Evolutionary conservation across 1,140 invertebrate genomes (phyloP).

Genomic region (Drosophila bipectinata): DNA sequence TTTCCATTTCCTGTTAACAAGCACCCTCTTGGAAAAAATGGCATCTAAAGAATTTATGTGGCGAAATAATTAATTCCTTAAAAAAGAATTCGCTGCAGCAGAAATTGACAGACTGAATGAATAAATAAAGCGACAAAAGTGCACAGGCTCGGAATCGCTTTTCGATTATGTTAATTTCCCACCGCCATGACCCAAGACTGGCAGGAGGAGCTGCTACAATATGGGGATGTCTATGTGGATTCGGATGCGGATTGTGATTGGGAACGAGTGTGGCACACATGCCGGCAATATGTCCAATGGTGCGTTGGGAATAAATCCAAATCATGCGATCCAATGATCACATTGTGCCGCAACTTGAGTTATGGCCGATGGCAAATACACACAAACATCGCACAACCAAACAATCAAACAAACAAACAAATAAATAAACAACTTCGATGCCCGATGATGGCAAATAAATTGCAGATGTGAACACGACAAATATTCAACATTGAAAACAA

Average conservation of each 20-base stretch:
- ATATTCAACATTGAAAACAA: constrained; percentile 36
- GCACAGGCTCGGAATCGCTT: constrained; percentile 64
- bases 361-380: constrained; percentile 56
- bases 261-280: constrained; percentile 72
- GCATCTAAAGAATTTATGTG: constrained; percentile 66
- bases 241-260: constrained; percentile 26
- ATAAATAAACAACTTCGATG: constrained; percentile 57
- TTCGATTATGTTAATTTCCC: constrained; percentile 80
- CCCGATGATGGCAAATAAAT: constrained; percentile 65
- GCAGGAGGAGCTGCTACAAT: constrained; percentile 17
- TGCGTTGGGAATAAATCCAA: constrained; percentile 78
- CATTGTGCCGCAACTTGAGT: constrained; percentile 77
- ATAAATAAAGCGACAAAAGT: constrained; percentile 53
- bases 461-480: constrained; percentile 68
- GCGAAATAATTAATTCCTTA: constrained; percentile 81
- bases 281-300: constrained; percentile 80
- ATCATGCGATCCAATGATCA: constrained; percentile 82
- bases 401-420: constrained; percentile 28
- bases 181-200: constrained; percentile 32
- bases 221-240: constrained; percentile 43
- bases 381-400: constrained; percentile 2
- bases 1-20: constrained; percentile 23
- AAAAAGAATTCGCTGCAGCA: constrained; percentile 61
- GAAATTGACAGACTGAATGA: constrained; percentile 65
- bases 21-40: constrained; percentile 6